Evolutionary conservation across 92 coral and sea anemone species (phyloP).

Genomic region (Epizoanthus ramosus): DNA sequence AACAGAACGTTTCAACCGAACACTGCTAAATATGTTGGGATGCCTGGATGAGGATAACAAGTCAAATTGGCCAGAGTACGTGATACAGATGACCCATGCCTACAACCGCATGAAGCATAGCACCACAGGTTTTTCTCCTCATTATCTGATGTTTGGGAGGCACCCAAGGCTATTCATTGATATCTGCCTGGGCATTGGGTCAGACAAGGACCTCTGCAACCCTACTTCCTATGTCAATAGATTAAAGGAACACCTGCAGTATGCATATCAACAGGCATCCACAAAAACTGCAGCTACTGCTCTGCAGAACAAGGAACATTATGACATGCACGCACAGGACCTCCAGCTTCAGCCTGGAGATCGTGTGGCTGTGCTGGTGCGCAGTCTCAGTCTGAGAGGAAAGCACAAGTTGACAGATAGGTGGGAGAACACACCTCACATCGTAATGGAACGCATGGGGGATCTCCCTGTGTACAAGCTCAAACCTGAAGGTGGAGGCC

Average conservation of each 20-base stretch:
- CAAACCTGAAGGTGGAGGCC: constrained; percentile 16
- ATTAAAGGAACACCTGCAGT: not conserved
- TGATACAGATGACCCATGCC: constrained; percentile 21
- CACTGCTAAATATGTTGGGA: not conserved
- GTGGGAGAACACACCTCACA: constrained; percentile 15
- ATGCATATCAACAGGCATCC: not conserved
- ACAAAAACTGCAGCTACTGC: not conserved
- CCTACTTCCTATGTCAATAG: not conserved
- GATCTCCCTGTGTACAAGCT: constrained; percentile 15
- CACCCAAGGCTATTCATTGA: not conserved
- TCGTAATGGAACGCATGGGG: not conserved
- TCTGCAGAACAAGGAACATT: not conserved
- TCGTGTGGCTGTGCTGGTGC: constrained; percentile 25
- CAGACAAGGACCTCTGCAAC: not conserved
- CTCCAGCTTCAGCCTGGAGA: constrained; percentile 12
- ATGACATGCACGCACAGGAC: not conserved
- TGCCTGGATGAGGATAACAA: constrained; percentile 1
- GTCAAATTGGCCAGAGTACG: constrained; percentile 19
- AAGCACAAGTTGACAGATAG: constrained; percentile 33
- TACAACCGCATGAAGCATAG: constrained; percentile 28
- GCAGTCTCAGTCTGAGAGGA: constrained; percentile 24
- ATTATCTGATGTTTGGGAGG: constrained; percentile 8
- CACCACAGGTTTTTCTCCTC: constrained; percentile 10
- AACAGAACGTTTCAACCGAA: constrained; percentile 27
- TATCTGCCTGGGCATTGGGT: not conserved